These are phyloP conservation scores for Anagrus nilaparvatae DNA, from an alignment of 1,140 invertebrate genomes.

Conservation along the genomic window DNA sequence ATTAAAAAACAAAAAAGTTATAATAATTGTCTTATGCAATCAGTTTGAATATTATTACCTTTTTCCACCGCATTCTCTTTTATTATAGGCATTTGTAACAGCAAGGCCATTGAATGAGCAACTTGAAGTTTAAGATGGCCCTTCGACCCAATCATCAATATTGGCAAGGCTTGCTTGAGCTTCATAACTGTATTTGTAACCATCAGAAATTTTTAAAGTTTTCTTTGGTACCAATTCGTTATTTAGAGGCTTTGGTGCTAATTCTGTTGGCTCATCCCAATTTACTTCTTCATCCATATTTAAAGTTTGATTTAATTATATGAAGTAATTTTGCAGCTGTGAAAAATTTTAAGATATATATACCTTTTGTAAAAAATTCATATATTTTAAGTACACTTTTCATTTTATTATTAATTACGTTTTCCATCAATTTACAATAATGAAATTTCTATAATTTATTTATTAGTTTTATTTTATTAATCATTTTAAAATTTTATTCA, in stretches of 20 bases:
- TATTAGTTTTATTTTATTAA: too few species aligned
- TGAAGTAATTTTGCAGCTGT: too few species aligned
- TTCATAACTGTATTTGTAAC: constrained; percentile 16
- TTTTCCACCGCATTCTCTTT: too few species aligned
- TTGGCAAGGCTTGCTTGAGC: constrained; percentile 13
- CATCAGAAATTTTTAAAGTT: constrained; percentile 14
- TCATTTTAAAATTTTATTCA: too few species aligned
- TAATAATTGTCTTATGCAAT: too few species aligned
- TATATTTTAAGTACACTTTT: too few species aligned
- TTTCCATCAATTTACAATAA: too few species aligned
- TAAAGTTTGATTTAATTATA: too few species aligned
- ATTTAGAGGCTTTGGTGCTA: background rate
- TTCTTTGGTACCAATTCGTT: background rate
- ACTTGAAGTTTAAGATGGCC: constrained; percentile 6
- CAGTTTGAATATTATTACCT: constrained; percentile 1
- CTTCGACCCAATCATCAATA: constrained; percentile 14
- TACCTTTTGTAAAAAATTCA: too few species aligned
- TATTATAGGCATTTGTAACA: constrained; percentile 7
- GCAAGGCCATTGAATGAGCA: constrained; percentile 5
- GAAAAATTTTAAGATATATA: too few species aligned
- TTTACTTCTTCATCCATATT: constrained; percentile 14
- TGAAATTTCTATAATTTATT: too few species aligned
- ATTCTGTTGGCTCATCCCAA: constrained; percentile 6
- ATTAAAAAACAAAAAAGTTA: constrained; percentile 53
- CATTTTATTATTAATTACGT: too few species aligned